Conservation (phyloP, 1,140 invertebrate species). For the Nebria ingens region DNA sequence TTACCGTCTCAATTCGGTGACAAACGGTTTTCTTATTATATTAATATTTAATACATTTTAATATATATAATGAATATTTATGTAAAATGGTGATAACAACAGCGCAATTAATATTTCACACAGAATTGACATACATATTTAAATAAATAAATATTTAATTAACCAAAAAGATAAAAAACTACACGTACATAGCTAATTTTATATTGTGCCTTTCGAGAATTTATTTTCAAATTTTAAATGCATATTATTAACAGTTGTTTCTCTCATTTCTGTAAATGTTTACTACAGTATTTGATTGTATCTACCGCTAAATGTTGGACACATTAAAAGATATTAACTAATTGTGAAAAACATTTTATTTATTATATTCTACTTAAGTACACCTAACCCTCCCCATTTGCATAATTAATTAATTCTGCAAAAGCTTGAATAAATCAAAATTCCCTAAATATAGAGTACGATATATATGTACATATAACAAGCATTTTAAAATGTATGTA, state of each 20-base stretch:
- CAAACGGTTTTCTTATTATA: neutral
- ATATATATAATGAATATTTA: neutral
- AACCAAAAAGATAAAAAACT: neutral
- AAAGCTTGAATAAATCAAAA: too few relatives aligned
- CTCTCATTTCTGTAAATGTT: neutral
- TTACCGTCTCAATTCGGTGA: too few relatives aligned
- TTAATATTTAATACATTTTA: neutral
- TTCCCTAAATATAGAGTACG: too few relatives aligned
- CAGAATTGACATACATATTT: too few relatives aligned
- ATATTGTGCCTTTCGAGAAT: conserved; percentile 18
- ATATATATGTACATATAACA: too few relatives aligned
- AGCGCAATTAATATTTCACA: too few relatives aligned
- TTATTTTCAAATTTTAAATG: conserved; percentile 9
- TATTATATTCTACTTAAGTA: too few relatives aligned
- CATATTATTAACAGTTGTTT: neutral
- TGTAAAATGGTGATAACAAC: neutral
- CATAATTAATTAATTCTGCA: too few relatives aligned
- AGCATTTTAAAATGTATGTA: too few relatives aligned
- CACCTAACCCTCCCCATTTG: too few relatives aligned
- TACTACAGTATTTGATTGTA: conserved; percentile 1
- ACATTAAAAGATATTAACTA: conserved; percentile 1
- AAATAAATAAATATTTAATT: neutral
- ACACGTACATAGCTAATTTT: conserved; percentile 4
- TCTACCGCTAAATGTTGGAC: conserved; percentile 1
- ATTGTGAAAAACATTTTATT: too few relatives aligned